Evolutionary conservation across 2,888 invertebrate species (phyloP).

Genomic region (Torymus tubicola): DNA sequence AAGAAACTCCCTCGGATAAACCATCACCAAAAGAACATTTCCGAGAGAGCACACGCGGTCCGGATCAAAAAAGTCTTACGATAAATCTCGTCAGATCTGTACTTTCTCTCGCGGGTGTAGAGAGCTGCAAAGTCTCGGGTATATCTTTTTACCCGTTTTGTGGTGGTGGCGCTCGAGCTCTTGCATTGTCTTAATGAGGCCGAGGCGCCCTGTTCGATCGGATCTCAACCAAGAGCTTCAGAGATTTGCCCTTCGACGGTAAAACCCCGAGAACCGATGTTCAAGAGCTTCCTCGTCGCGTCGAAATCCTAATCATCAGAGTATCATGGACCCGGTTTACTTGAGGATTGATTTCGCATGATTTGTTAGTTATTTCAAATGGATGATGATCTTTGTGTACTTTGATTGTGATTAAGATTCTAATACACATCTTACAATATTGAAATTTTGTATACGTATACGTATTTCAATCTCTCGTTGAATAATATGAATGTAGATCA

Average conservation of each 20-base stretch:
- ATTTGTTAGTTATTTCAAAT: no score
- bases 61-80: neutral
- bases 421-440: no score
- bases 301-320: neutral
- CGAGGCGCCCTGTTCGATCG: neutral
- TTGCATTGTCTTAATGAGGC: constrained; percentile 47
- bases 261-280: constrained; percentile 14
- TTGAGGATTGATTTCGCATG: no score
- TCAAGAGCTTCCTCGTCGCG: neutral
- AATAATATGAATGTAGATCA: no score
- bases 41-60: neutral
- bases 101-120: constrained; percentile 15
- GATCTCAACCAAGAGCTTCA: constrained; percentile 27
- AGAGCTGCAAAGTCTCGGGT: neutral
- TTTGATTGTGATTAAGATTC: no score
- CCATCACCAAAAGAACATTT: no score
- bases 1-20: no score
- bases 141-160: constrained; percentile 18
- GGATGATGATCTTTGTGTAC: no score
- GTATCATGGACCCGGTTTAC: no score
- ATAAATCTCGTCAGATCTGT: constrained; percentile 33
- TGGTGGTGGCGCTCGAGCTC: constrained; percentile 29
- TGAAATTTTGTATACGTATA: no score
- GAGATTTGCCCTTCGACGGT: constrained; percentile 31
- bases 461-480: no score